Base-by-base conservation (phyloP, 1,140 invertebrate species). In the Limonius californicus region DNA sequence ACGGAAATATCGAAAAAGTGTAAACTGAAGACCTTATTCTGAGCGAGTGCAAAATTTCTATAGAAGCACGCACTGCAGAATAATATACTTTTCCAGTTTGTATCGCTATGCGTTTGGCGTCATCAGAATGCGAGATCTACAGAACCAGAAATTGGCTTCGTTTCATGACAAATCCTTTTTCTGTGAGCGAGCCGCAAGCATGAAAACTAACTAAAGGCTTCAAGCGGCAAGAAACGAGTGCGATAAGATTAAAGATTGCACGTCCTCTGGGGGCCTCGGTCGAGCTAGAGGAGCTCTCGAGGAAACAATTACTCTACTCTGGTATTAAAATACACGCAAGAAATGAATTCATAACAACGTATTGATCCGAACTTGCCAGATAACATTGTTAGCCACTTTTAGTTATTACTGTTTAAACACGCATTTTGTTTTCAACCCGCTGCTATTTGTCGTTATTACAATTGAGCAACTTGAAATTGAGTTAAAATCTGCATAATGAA, bases 261-360 rank as follows among this genome's bases (percentile, higher is more conserved):
- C 45, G 20, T 50, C 20, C 45, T 50, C n/a, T 50, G 14, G 45
- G 45, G 45, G 9, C 45, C 20, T 21, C 35, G 35, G 45, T 21
- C 45, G 45, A 19, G 45, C 16, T 50, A 11, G 16, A 21, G 45
- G 45, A 50, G 20, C 16, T 50, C 45, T 50, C 45, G 14, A 50
- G 45, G 45, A 50, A 50, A 50, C 45, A 50, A 50, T 50, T 50
- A 50, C 45, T 50, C 19, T 50, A 50, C 45, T 50, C n/a, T 50
- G 9, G 20, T 50, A 50, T 50, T 45, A 50, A 50, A 50, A 21
- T 54, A 47, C 59, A 61, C 59, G 59, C 50, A 42, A 61, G 53
- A 56, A 61, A 61, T 55, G 54, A 54, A 61, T 61, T 61, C 54
- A 61, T 61, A 61, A 61, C 19, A 21, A 56, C 50, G 35, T 61